Evolutionary conservation across 2,113 vertebrate species (phyloP).

Genomic region (Daphoenositta chrysoptera): DNA sequence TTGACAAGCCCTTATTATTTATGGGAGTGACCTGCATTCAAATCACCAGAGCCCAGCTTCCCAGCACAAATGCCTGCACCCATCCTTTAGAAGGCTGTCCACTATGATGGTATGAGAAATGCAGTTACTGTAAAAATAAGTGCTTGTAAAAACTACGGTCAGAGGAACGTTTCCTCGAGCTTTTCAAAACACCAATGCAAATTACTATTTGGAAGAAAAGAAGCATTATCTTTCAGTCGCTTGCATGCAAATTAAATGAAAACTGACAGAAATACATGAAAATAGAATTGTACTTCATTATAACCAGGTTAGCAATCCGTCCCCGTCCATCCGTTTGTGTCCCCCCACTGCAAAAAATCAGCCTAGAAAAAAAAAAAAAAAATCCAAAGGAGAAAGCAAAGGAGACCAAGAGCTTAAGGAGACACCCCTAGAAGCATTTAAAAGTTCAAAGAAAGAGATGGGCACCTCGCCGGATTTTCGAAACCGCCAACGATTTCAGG

Average conservation of each 20-base stretch:
- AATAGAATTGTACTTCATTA: neutral
- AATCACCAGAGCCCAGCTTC: neutral
- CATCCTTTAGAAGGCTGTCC: neutral
- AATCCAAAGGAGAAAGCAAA: neutral
- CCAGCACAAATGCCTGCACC: neutral
- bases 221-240: neutral
- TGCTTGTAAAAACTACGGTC: neutral
- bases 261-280: neutral
- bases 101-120: neutral
- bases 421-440: neutral
- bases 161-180: neutral
- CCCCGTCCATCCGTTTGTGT: too few species aligned
- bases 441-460: neutral
- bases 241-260: neutral
- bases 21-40: neutral
- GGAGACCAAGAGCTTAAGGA: neutral
- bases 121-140: neutral
- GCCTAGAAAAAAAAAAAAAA: neutral
- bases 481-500: neutral
- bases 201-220: neutral
- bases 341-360: neutral
- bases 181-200: neutral
- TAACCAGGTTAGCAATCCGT: neutral
- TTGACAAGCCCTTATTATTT: neutral
- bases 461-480: neutral